Evolutionary conservation across 2,797 vertebrate species (phyloP), one percentile per base, ranked within the genome.

Genomic region (Rhyacichthys aspro): DNA sequence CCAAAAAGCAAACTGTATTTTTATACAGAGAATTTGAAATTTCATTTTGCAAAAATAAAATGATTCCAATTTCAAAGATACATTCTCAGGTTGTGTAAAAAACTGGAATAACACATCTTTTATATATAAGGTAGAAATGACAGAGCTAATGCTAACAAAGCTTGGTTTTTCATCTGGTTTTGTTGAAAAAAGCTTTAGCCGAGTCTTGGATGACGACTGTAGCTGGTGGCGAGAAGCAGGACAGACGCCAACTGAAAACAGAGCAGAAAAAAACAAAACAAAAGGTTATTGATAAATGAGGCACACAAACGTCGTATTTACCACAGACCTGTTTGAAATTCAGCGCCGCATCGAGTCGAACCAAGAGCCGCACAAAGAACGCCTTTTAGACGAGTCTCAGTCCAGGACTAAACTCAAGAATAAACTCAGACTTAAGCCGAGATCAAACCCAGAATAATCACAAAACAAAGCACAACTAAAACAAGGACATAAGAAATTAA

Each of bases 241-340:
- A 58, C n/a, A 55, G 8, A 11, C n/a, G 54, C 67, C 74, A 67
- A 66, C 14, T 11, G 36, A 5, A 47, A 19, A 55, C n/a, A n/a
- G n/a, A n/a, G n/a, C n/a, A n/a, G n/a, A 12, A 55, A 10, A 32
- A 23, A 19, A 46, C 46, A 67, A 67, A 17, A 87, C 81, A 88
- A 85, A 72, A 39, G 65, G 72, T 84, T 66, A 85, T 65, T 86
- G 79, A 79, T 68, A 53, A 63, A 55, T 28, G 48, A 11, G 33
- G 28, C 5, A n/a, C 32, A 50, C 48, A 50, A 50, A 36, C 32
- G 34, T 16, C 11, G 10, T 7, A 11, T 50, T 50, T 23, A 72
- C 56, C 59, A 81, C 65, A 63, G 50, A 42, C 54, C 79, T 79
- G 64, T 57, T 87, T 81, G 72, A 82, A 79, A 86, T 76, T 76